phyloP scores from a whole-genome alignment of 2,113 vertebrate species.

The Megaceryle maxima region DNA sequence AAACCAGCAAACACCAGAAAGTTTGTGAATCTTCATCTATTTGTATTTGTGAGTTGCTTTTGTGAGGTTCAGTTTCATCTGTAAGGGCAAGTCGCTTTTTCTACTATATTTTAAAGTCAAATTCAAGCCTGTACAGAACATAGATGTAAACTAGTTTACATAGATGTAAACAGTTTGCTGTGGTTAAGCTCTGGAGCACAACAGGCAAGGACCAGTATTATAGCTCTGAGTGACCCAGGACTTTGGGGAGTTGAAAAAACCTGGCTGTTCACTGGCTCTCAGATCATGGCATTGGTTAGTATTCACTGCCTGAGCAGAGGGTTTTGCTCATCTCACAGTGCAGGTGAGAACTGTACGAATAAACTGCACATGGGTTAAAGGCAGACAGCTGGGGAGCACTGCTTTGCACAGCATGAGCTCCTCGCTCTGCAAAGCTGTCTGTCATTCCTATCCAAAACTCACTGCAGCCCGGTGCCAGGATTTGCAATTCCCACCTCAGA shows the following conservation, averaged over 20 bases:
- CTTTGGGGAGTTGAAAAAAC: background rate
- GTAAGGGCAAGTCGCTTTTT: background rate
- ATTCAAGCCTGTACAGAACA: background rate
- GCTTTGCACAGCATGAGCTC: background rate
- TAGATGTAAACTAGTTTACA: too few relatives aligned
- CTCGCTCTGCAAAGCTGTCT: background rate
- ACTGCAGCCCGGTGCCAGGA: background rate
- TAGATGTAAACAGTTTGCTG: background rate
- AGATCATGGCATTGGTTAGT: background rate
- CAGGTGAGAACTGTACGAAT: background rate
- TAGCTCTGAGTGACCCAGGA: background rate
- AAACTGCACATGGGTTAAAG: background rate
- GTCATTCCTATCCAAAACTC: background rate
- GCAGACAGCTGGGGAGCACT: fast-evolving
- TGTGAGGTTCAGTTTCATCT: background rate
- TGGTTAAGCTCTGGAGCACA: fast-evolving
- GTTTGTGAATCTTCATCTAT: background rate
- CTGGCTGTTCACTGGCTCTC: background rate
- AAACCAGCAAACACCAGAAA: background rate
- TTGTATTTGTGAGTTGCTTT: background rate
- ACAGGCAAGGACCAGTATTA: background rate
- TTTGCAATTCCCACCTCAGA: background rate
- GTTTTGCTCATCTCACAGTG: background rate
- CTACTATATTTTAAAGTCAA: background rate
- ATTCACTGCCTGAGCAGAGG: background rate